Evolutionary conservation across 1,140 invertebrate genomes (phyloP).

Genomic region (Pteromalus puparum): DNA sequence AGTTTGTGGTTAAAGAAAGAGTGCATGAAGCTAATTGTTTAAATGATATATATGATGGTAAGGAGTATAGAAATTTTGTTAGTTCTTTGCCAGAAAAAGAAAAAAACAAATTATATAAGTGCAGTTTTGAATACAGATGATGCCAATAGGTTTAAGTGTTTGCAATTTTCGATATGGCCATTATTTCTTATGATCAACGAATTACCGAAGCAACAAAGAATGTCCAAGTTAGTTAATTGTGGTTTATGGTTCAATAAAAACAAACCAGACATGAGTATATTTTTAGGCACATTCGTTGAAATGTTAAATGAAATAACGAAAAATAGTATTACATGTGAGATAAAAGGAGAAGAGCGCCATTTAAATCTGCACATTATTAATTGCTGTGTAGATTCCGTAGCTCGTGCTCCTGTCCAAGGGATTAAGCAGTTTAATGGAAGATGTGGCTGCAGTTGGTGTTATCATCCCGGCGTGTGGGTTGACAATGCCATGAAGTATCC

Average conservation of each 20-base stretch:
- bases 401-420: conserved; percentile 11
- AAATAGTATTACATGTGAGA: neutral
- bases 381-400: conserved; percentile 20
- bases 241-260: conserved; percentile 28
- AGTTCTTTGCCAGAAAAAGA: neutral
- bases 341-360: neutral
- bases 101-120: neutral
- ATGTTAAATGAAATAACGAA: neutral
- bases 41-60: conserved; percentile 28
- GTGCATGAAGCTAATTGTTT: neutral
- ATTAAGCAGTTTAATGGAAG: conserved; percentile 21
- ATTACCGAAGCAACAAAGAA: neutral
- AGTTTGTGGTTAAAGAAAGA: conserved; percentile 3
- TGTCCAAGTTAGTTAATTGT: neutral
- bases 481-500: conserved; percentile 12
- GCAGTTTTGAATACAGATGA: conserved; percentile 24
- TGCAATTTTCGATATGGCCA: conserved; percentile 14
- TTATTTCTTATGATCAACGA: conserved; percentile 23
- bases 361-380: neutral
- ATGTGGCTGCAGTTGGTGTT: conserved; percentile 24
- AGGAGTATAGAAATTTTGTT: conserved; percentile 17
- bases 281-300: conserved; percentile 13
- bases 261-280: conserved; percentile 23
- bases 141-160: conserved; percentile 15
- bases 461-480: neutral